Evolutionary conservation across 2,888 invertebrate species (phyloP).

Genomic region (Bembecia ichneumoniformis): DNA sequence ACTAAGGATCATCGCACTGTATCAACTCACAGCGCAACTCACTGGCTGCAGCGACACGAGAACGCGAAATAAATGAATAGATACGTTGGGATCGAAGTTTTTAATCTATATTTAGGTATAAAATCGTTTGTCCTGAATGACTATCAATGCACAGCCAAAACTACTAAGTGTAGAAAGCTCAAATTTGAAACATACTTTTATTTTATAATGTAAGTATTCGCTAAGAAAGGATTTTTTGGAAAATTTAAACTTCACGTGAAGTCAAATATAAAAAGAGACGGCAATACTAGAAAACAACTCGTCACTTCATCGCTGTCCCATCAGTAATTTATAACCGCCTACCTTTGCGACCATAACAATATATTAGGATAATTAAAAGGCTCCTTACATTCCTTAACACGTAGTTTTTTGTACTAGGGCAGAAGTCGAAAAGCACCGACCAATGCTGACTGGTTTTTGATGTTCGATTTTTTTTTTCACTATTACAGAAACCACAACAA

Average conservation of each 20-base stretch:
- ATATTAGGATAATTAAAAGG: conserved; percentile 73
- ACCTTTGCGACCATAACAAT: conserved; percentile 67
- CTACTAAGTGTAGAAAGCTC: too few relatives aligned
- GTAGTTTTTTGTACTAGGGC: conserved; percentile 64
- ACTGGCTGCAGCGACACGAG: not conserved
- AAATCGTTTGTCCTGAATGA: too few relatives aligned
- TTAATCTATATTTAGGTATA: too few relatives aligned
- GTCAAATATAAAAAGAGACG: too few relatives aligned
- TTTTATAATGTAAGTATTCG: too few relatives aligned
- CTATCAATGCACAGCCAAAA: too few relatives aligned
- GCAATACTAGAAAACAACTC: too few relatives aligned
- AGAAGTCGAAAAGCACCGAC: conserved; percentile 64
- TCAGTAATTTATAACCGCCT: conserved; percentile 64
- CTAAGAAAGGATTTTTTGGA: too few relatives aligned
- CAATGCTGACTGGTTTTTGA: conserved; percentile 68
- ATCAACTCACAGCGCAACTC: conserved; percentile 16
- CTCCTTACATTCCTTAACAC: conserved; percentile 72
- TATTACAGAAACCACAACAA: conserved; percentile 66
- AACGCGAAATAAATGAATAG: not conserved
- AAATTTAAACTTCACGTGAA: too few relatives aligned
- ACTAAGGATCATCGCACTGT: conserved; percentile 62
- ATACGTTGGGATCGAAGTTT: too few relatives aligned
- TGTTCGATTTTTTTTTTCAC: conserved; percentile 57
- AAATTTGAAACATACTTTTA: too few relatives aligned
- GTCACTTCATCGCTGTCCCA: conserved; percentile 43